Evolutionary conservation across 1,140 invertebrate species (phyloP), one percentile per base, ranked within the genome.

Genomic region (Aplysia californica): DNA sequence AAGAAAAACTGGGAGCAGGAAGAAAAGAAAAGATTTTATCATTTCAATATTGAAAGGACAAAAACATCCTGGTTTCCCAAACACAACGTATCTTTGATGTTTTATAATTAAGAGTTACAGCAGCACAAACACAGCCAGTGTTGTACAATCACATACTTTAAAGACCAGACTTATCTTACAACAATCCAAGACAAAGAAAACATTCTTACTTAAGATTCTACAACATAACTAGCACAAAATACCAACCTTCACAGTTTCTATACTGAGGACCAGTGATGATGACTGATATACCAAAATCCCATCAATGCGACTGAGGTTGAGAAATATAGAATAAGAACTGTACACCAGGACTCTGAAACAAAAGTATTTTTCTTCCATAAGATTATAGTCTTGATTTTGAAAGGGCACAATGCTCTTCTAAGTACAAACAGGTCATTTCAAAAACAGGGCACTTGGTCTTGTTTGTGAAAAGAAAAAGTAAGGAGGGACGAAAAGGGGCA

Each of bases 311-410:
- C 86, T 85, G 10, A 90, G 76, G 75, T 90, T 86, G n/a, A 89
- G 85, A 29, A 90, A 72, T 10, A 88, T 83, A 0, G 87, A 86
- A 76, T 89, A 90, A 4, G 87, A 87, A 21, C 87, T 85, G 80
- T 90, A 90, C 3, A 87, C 79, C 1, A 86, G 39, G 15, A 85
- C 82, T 39, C 87, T 88, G 77, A 68, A 79, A 80, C 35, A 73
- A 67, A 35, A 80, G n/a, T n/a, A n/a, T n/a, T n/a, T n/a, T n/a
- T n/a, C n/a, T n/a, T n/a, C n/a, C n/a, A n/a, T n/a, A n/a, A n/a
- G n/a, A n/a, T n/a, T n/a, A n/a, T n/a, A n/a, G n/a, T n/a, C n/a
- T n/a, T n/a, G n/a, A n/a, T n/a, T n/a, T n/a, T n/a, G n/a, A n/a
- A n/a, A n/a, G n/a, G n/a, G n/a, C n/a, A n/a, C n/a, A n/a, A n/a